phyloP scores from a whole-genome alignment of 2,888 invertebrate species.

The Dryobotodes eremita region DNA sequence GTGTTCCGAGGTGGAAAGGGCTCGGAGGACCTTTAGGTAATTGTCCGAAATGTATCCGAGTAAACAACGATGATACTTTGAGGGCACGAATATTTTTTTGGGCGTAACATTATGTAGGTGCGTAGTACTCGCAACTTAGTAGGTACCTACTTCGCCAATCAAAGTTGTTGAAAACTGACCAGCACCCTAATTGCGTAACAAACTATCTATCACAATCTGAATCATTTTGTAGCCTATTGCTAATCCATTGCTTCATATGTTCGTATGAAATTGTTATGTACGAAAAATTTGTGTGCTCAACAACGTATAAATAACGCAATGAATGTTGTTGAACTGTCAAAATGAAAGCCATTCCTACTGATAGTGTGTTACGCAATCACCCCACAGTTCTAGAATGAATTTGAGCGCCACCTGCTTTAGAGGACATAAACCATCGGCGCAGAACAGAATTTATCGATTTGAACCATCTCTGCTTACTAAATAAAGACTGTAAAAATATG shows the following conservation, averaged over 20 bases:
- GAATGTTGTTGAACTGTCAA: no score
- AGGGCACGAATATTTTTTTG: not conserved
- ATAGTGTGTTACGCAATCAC: no score
- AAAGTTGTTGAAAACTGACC: no score
- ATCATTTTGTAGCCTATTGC: no score
- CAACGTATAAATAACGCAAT: no score
- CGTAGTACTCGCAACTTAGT: not conserved
- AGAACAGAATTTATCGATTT: not conserved
- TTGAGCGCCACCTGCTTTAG: slow-evolving; percentile 6
- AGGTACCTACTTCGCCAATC: not conserved
- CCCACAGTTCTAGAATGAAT: not conserved
- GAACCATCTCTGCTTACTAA: not conserved
- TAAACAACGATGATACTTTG: not conserved
- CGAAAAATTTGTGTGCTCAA: no score
- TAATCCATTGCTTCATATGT: no score
- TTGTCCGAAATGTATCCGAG: not conserved
- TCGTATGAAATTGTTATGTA: no score
- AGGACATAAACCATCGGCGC: not conserved
- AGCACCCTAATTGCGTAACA: no score
- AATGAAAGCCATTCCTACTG: no score
- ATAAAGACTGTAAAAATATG: not conserved
- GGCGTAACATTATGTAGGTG: not conserved
- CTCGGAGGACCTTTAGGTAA: not conserved
- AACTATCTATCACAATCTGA: no score
- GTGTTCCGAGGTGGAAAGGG: not conserved